Conservation (phyloP, 2,797 vertebrate genomes). For the Graptemys geographica region DNA sequence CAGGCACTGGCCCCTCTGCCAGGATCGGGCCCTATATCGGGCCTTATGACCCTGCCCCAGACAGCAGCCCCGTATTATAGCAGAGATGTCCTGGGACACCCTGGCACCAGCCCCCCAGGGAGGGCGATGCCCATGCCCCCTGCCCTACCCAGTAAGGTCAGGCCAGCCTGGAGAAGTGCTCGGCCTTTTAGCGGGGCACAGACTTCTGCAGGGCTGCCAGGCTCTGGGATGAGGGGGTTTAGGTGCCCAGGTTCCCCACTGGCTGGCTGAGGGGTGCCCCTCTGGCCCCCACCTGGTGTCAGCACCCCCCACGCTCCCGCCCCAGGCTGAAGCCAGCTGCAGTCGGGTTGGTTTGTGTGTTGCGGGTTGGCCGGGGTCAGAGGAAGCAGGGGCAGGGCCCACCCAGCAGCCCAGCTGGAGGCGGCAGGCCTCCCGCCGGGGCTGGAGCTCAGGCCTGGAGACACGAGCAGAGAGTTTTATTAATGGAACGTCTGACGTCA, state of each 20-base stretch:
- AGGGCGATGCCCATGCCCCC: background rate
- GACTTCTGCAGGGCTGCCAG: background rate
- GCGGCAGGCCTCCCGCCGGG: slow-evolving; percentile 37
- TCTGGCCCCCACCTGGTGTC: accelerated
- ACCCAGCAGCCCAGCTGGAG: background rate
- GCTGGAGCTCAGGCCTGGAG: background rate
- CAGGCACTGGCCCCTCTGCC: too few relatives aligned
- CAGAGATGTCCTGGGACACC: background rate
- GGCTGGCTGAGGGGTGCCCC: background rate
- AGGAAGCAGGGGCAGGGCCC: background rate
- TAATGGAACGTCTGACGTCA: slow-evolving; percentile 80
- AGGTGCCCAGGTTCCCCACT: background rate
- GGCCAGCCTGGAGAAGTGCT: background rate
- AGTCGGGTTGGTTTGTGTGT: background rate
- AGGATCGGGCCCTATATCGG: background rate
- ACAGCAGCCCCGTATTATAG: background rate
- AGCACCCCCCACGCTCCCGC: background rate
- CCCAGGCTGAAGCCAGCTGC: background rate
- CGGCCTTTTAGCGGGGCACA: background rate
- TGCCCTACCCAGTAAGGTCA: background rate
- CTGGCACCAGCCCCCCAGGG: background rate
- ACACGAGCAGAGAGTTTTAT: slow-evolving; percentile 46
- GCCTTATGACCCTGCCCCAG: background rate
- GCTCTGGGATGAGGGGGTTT: background rate
- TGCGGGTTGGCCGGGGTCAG: background rate